Percentiles rank a stretch among this genome's conserved stretches.
Conservation (phyloP, 2,113 vertebrate species). For the Eulacestoma nigropectus region DNA sequence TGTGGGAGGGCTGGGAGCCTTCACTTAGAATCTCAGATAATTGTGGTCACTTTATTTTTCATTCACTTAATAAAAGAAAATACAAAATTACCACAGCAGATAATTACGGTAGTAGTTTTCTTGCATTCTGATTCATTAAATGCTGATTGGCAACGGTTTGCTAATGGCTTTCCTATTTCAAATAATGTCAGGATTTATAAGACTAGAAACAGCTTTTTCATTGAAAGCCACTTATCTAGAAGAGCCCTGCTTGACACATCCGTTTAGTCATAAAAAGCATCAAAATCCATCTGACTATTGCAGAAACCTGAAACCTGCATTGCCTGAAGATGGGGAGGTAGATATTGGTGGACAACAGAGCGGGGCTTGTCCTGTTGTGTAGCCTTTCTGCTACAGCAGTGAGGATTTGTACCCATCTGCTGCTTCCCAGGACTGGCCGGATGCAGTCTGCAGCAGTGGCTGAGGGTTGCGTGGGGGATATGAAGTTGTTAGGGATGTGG, state of each 20-base stretch:
- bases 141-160: neutral
- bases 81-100: neutral
- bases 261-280: neutral
- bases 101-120: neutral
- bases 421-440: fast-evolving
- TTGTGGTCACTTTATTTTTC: neutral
- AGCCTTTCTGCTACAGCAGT: neutral
- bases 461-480: neutral
- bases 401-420: neutral
- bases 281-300: neutral
- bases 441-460: neutral
- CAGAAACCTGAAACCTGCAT: neutral
- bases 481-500: neutral
- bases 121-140: neutral
- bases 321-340: neutral
- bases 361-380: neutral
- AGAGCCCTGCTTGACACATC: neutral
- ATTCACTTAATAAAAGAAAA: neutral
- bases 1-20: neutral
- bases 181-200: neutral
- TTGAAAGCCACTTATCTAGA: neutral
- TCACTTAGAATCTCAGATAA: neutral
- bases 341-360: neutral
- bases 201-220: neutral
- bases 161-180: neutral